Base-by-base conservation (phyloP, 64 coral and sea anemone genomes). In the Astreopora myriophthalma region DNA sequence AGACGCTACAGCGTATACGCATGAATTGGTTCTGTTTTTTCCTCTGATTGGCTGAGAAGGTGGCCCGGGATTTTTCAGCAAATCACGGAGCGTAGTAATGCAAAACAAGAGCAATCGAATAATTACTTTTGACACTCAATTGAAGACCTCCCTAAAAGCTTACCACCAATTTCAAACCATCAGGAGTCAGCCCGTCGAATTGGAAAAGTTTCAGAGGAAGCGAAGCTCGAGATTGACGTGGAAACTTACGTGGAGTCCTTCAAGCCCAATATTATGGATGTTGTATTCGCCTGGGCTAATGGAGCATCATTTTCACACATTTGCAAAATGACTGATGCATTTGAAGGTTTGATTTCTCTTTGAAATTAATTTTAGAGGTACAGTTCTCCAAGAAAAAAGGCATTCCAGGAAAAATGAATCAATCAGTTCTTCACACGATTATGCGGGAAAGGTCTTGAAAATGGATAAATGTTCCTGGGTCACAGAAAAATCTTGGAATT, bases 171-270 rank as follows among this genome's bases (percentile, higher is more conserved):
- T 76, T 49, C 49, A 0, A 24, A 29, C 16, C 38, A 48, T 40
- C 22, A 95, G 94, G 97, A 99, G 63, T 96, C 97, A 51, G 97
- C 97, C 27, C 97, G 97, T 4, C 97, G 97, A 49, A 99, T 99
- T 70, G 94, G 90, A 52, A 99, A 99, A 84, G 97, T 99, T 19
- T 99, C 97, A 16, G 94, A 99, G 78, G 97, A 99, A 93, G 97
- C 97, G 20, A 99, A 99, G 58, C 90, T 99, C 64, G 83, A 96
- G 3, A 36, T 99, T 9, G 94, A 96, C 38, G 73, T 99, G 68
- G 97, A 99, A n/a, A 94, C 95, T 12, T 99, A 99, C 17, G 97
- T 99, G 19, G 94, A 96, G 28, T 91, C 88, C 29, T 99, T 99
- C 74, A 75, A 71, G 76, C 96, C 96, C 12, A 70, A 98, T 22